Evolutionary conservation across 2,888 invertebrate species (phyloP).

Genomic region (Lasioglossum morio): DNA sequence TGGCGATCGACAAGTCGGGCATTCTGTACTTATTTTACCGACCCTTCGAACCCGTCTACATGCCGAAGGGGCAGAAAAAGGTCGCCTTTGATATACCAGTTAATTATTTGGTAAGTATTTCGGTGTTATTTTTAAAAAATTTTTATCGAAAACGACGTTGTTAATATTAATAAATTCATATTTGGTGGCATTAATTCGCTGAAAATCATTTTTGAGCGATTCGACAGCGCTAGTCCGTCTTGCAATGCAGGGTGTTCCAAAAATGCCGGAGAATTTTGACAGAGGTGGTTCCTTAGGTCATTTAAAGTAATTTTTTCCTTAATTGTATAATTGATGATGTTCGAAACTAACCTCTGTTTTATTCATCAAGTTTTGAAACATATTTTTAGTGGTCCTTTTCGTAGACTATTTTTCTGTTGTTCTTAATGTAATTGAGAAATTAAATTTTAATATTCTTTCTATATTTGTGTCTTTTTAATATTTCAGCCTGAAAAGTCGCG

Average conservation of each 20-base stretch:
- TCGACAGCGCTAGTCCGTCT: too few relatives aligned
- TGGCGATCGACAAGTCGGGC: background rate
- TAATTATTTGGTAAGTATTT: background rate
- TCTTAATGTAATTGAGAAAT: background rate
- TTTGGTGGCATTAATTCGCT: background rate
- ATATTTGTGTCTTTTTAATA: background rate
- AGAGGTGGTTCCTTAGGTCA: too few relatives aligned
- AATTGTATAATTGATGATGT: too few relatives aligned
- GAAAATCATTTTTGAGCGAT: background rate
- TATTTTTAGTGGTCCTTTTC: background rate
- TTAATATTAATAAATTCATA: background rate
- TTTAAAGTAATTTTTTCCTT: too few relatives aligned
- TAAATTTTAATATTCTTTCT: background rate
- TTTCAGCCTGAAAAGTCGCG: conserved; percentile 86
- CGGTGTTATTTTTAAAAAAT: background rate
- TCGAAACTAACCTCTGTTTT: too few relatives aligned
- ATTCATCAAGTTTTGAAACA: background rate
- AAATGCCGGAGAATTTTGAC: too few relatives aligned
- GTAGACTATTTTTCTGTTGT: background rate
- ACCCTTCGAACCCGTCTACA: background rate
- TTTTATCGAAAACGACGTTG: background rate
- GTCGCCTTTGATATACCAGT: background rate
- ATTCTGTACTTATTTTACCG: background rate
- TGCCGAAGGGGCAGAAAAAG: background rate
- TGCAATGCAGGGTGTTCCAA: too few relatives aligned